These are phyloP conservation scores for Leptinotarsa rubiginosa DNA, from an alignment of 2,888 invertebrate species.

Conservation along the genomic window DNA sequence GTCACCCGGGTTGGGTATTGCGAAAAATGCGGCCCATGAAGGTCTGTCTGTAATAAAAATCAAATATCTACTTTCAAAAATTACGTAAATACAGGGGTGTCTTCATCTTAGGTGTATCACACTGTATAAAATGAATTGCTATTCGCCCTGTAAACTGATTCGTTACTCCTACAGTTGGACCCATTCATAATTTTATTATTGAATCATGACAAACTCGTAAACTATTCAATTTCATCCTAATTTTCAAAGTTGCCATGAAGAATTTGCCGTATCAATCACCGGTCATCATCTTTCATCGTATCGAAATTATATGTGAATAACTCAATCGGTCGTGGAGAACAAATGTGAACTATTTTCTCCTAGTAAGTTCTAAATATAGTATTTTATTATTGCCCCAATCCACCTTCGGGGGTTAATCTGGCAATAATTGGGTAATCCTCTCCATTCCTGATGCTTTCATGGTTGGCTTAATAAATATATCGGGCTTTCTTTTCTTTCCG, in stretches of 20 bases:
- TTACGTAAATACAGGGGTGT: no score
- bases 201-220: no score
- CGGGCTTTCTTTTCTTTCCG: slow-evolving; percentile 2
- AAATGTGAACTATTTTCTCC: slow-evolving; percentile 10
- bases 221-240: background rate
- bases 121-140: no score
- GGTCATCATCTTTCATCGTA: background rate
- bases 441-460: slow-evolving; percentile 5
- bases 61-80: no score
- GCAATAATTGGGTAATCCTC: slow-evolving; percentile 7
- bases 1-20: no score
- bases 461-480: slow-evolving; percentile 20
- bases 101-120: no score
- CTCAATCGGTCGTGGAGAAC: background rate
- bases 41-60: no score
- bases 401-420: background rate
- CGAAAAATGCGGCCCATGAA: no score
- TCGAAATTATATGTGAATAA: background rate
- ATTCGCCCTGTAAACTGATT: no score
- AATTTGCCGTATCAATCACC: background rate
- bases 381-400: background rate
- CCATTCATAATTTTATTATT: no score
- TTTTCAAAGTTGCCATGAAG: background rate
- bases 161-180: no score
- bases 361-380: background rate